phyloP scores from a whole-genome alignment of 2,888 invertebrate species.

The Drosophila aldrichi region DNA sequence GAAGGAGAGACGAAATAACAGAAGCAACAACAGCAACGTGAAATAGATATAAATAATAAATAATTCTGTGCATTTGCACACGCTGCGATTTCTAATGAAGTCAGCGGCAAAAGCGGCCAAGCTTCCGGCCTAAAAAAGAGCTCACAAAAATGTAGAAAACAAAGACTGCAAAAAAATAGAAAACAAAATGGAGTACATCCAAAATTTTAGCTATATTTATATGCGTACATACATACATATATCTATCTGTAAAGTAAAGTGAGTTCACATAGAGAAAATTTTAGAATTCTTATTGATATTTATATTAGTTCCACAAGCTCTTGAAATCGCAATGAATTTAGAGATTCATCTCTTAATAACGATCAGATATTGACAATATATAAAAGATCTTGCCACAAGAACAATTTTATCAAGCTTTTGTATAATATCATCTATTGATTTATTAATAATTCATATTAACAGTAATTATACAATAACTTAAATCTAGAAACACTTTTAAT shows the following conservation, averaged over 20 bases:
- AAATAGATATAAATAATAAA: conserved; percentile 4
- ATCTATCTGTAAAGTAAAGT: no score
- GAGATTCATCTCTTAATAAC: no score
- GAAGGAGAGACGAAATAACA: no score
- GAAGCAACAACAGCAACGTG: not conserved
- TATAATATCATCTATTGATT: no score
- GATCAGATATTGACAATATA: no score
- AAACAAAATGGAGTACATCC: not conserved
- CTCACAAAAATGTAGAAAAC: conserved; percentile 6
- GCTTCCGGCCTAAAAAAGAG: conserved; percentile 31
- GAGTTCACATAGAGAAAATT: no score
- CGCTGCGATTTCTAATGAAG: conserved; percentile 35
- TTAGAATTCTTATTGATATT: not conserved
- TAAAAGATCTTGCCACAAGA: no score
- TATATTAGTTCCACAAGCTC: not conserved
- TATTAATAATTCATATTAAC: no score
- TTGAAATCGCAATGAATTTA: no score
- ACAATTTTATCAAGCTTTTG: no score
- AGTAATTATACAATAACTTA: not conserved
- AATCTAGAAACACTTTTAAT: not conserved
- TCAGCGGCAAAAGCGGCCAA: conserved; percentile 18
- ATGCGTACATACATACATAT: no score
- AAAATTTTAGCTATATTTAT: not conserved
- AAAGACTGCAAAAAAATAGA: conserved; percentile 1
- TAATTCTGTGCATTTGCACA: conserved; percentile 32